These are phyloP conservation scores for Marasmarcha lunaedactyla DNA, from an alignment of 2,888 invertebrate genomes.

Conservation along the genomic window DNA sequence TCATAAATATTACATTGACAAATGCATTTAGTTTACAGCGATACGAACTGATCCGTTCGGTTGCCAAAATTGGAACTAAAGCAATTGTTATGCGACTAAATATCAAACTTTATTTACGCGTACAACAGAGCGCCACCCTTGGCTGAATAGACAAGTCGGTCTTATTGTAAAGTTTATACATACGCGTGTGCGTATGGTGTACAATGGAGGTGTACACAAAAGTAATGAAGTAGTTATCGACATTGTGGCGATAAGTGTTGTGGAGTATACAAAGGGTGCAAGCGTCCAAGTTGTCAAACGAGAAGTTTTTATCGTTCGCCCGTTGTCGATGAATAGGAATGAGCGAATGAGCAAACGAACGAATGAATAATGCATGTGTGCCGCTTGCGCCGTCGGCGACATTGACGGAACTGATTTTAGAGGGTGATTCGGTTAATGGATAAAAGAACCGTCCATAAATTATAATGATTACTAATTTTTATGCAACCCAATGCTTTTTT, in stretches of 20 bases:
- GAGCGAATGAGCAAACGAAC: constrained; percentile 63
- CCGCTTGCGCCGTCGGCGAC: constrained; percentile 27
- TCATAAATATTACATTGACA: constrained; percentile 32
- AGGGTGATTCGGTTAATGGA: background rate
- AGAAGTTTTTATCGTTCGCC: constrained; percentile 66
- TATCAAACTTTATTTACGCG: too few relatives aligned
- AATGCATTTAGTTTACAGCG: constrained; percentile 31
- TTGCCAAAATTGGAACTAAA: constrained; percentile 9
- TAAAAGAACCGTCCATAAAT: too few relatives aligned
- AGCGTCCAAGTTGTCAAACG: constrained; percentile 65
- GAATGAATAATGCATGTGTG: constrained; percentile 62
- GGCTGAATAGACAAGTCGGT: too few relatives aligned
- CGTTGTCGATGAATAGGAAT: constrained; percentile 65
- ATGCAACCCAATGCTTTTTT: too few relatives aligned
- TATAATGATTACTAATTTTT: too few relatives aligned
- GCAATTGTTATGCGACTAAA: too few relatives aligned
- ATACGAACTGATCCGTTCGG: constrained; percentile 22
- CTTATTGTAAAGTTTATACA: constrained; percentile 24
- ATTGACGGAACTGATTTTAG: constrained; percentile 39
- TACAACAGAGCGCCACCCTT: too few relatives aligned
- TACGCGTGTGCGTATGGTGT: constrained; percentile 8
- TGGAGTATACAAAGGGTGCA: constrained; percentile 55
- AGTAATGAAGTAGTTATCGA: background rate
- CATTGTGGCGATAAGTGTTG: background rate
- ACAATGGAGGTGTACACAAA: constrained; percentile 23